Conservation (phyloP, 2,888 invertebrate genomes). For the Microctonus brassicae region DNA sequence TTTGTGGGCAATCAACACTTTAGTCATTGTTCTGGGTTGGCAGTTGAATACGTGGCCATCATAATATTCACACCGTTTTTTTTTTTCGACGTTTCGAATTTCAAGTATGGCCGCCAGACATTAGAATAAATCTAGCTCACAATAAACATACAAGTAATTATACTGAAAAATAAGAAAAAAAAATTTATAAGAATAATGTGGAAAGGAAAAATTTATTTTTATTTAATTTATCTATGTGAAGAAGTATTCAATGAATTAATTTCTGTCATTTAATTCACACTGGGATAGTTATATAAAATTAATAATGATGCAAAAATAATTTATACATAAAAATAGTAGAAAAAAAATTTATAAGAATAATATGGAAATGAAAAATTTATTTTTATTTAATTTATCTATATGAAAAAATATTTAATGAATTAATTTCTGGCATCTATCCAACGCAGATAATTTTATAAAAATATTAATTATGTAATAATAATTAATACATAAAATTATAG, state of each 20-base stretch:
- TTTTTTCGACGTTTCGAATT: conserved; percentile 58
- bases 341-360: too few relatives aligned
- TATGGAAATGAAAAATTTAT: too few relatives aligned
- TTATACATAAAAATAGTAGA: too few relatives aligned
- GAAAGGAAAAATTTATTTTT: not conserved
- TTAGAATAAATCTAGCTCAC: not conserved
- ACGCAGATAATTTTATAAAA: too few relatives aligned
- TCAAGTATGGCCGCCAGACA: conserved; percentile 58
- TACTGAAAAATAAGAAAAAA: not conserved
- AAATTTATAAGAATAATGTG: not conserved
- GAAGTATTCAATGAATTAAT: not conserved
- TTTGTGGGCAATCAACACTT: conserved; percentile 67
- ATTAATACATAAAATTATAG: too few relatives aligned
- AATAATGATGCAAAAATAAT: too few relatives aligned
- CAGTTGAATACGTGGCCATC: conserved; percentile 67
- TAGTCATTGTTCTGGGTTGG: conserved; percentile 60
- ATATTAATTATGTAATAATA: too few relatives aligned
- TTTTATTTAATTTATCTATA: too few relatives aligned
- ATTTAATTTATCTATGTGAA: not conserved
- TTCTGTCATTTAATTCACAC: too few relatives aligned
- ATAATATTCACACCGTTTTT: conserved; percentile 68
- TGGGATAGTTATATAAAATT: too few relatives aligned
- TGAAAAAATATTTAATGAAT: too few relatives aligned
- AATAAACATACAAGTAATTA: conserved; percentile 17
- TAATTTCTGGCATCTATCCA: too few relatives aligned